Evolutionary conservation across 2,113 vertebrate genomes (phyloP), one percentile per base, ranked within the genome.

Genomic region (Chrysemys picta): DNA sequence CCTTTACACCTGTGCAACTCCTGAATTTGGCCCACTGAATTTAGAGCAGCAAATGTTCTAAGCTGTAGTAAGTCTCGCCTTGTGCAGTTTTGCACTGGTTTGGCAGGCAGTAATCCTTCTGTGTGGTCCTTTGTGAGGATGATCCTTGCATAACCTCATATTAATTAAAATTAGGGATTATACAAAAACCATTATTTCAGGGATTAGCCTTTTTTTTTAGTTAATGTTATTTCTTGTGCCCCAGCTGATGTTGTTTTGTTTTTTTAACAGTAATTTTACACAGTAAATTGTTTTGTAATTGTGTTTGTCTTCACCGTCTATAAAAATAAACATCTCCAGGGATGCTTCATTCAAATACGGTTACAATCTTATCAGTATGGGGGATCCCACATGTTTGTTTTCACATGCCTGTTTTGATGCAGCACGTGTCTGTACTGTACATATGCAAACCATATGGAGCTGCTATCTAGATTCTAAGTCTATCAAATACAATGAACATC

Each of bases 121-220:
- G 88, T 94, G 91, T 94, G 59, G 80, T 52, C 53, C 56, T 96
- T 94, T 93, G 81, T 84, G 83, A 84, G 24, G 87, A 80, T 91
- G 93, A 94, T 91, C 86, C 35, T 93, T 90, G 79, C 45, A 88
- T 93, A 85, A 50, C 62, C 47, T 21, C 35, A 35, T 47, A 7
- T 38, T 95, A 91, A 93, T 96, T 93, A 91, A 85, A 95, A 88
- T 89, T 90, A 91, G 95, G 82, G 69, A 57, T 96, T 92, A 78
- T 65, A 91, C 57, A 83, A 72, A 94, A 12, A 24, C 85, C 24
- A 90, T 84, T 90, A 62, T 88, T 85, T 69, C 78, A 57, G 56
- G 69, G 84, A 94, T 93, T 92, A 91, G 84, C 78, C 24, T 94
- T 89, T 87, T 72, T 50, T 53, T 50, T 47, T 2, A 65, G 80